Evolutionary conservation across 2,797 vertebrate genomes (phyloP).

Genomic region (Alosa sapidissima): DNA sequence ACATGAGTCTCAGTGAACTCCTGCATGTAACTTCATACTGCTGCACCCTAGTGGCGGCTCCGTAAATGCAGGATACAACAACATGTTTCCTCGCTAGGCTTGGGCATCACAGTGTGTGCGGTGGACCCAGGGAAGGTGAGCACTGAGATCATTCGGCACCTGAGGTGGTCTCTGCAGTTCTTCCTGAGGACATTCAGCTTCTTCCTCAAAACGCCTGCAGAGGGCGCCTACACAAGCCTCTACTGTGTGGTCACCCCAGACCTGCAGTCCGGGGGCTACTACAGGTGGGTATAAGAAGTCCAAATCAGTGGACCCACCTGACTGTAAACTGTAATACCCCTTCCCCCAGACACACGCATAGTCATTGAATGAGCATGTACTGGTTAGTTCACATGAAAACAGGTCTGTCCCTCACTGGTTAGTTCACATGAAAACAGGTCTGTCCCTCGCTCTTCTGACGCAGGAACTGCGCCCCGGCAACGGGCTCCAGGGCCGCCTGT

Average conservation of each 20-base stretch:
- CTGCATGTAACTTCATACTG: too few species aligned
- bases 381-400: too few species aligned
- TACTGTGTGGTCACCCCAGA: constrained; percentile 69
- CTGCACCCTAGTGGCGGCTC: too few species aligned
- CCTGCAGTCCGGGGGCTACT: constrained; percentile 66
- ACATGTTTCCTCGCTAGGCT: constrained; percentile 47
- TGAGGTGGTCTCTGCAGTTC: constrained; percentile 54
- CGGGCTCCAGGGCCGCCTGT: constrained; percentile 60
- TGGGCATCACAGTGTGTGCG: constrained; percentile 65
- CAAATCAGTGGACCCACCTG: too few species aligned
- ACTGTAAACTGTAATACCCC: too few species aligned
- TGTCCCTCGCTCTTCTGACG: neutral
- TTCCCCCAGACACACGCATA: too few species aligned
- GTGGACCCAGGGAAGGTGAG: constrained; percentile 71
- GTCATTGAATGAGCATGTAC: too few species aligned
- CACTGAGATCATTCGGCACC: constrained; percentile 63
- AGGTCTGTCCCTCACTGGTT: too few species aligned
- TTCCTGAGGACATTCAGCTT: constrained; percentile 51
- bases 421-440: too few species aligned
- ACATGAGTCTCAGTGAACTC: too few species aligned
- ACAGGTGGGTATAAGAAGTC: constrained; percentile 62
- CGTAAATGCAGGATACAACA: too few species aligned
- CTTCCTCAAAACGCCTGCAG: constrained; percentile 65
- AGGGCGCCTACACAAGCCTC: constrained; percentile 68
- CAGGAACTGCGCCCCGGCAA: constrained; percentile 63